A percentile compares a stretch with the other conserved stretches of the same genome.
Conservation (phyloP, 30 jellyfish, hydroid and myxozoan genomes). For the Sanderia malayensis region DNA sequence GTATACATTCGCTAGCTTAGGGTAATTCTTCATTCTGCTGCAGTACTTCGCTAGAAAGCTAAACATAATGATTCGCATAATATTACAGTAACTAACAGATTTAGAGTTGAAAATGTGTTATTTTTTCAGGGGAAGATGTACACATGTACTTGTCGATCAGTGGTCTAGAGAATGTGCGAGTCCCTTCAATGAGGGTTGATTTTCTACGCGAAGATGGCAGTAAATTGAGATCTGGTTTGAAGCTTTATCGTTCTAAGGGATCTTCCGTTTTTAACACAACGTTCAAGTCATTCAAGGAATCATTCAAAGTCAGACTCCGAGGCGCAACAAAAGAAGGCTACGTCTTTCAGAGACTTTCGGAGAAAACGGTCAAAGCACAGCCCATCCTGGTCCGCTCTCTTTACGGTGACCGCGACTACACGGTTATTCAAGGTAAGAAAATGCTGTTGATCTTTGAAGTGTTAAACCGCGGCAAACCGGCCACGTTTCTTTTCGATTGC, state of each 20-base stretch:
- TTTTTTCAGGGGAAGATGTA: slow-evolving; percentile 47
- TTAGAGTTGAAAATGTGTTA: too few species aligned
- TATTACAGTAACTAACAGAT: too few species aligned
- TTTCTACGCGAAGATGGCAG: slow-evolving; percentile 65
- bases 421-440: slow-evolving; percentile 44
- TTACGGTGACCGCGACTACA: slow-evolving; percentile 66
- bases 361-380: slow-evolving; percentile 53
- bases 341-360: slow-evolving; percentile 58
- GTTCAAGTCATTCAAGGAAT: slow-evolving; percentile 39
- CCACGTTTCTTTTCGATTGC: slow-evolving; percentile 51
- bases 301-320: slow-evolving; percentile 56
- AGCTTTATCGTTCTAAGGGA: slow-evolving; percentile 32
- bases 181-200: slow-evolving; percentile 31
- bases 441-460: slow-evolving; percentile 66
- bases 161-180: slow-evolving; percentile 49
- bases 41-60: too few species aligned
- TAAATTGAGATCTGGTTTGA: slow-evolving; percentile 26
- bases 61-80: too few species aligned
- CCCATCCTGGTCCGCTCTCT: slow-evolving; percentile 53
- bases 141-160: slow-evolving; percentile 54
- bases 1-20: too few species aligned
- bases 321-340: slow-evolving; percentile 63
- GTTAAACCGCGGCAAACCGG: slow-evolving; percentile 61
- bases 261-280: slow-evolving; percentile 51
- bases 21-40: too few species aligned